These are phyloP conservation scores for Pseudomyrmex cubaensis DNA, from an alignment of 1,140 invertebrate genomes.

Conservation along the genomic window DNA sequence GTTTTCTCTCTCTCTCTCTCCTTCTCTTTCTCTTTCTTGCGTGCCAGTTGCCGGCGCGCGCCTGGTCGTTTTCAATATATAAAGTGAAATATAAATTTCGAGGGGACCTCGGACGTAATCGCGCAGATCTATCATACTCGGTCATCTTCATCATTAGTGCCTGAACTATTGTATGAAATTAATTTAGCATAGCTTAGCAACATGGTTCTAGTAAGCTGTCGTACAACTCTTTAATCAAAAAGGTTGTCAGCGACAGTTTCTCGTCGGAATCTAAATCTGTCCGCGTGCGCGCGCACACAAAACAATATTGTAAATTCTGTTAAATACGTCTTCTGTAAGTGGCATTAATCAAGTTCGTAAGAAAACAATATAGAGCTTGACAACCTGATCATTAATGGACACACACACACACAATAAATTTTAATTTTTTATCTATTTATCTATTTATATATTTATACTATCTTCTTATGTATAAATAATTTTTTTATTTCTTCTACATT, in stretches of 20 bases:
- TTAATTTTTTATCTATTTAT: background rate
- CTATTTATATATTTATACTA: background rate
- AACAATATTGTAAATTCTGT: slow-evolving; percentile 35
- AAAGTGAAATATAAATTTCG: slow-evolving; percentile 52
- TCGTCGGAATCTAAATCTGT: slow-evolving; percentile 31
- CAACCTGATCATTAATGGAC: slow-evolving; percentile 1
- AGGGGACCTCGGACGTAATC: background rate
- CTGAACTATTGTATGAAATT: slow-evolving; percentile 59
- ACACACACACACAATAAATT: no score
- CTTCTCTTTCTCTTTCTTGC: no score
- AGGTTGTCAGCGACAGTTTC: slow-evolving; percentile 19
- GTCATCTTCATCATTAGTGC: slow-evolving; percentile 42
- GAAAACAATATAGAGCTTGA: slow-evolving; percentile 6
- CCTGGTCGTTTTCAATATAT: slow-evolving; percentile 16
- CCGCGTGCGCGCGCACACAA: background rate
- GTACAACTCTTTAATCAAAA: slow-evolving; percentile 48
- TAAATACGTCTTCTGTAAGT: slow-evolving; percentile 19
- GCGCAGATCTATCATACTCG: background rate
- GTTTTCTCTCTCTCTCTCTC: no score
- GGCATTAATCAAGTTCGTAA: slow-evolving; percentile 42
- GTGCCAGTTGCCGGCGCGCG: background rate
- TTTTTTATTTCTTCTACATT: background rate
- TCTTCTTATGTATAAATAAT: background rate
- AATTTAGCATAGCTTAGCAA: slow-evolving; percentile 53
- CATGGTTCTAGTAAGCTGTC: slow-evolving; percentile 26